These are phyloP conservation scores for Branchellion lobata DNA, from an alignment of 2,888 invertebrate species.

Conservation along the genomic window DNA sequence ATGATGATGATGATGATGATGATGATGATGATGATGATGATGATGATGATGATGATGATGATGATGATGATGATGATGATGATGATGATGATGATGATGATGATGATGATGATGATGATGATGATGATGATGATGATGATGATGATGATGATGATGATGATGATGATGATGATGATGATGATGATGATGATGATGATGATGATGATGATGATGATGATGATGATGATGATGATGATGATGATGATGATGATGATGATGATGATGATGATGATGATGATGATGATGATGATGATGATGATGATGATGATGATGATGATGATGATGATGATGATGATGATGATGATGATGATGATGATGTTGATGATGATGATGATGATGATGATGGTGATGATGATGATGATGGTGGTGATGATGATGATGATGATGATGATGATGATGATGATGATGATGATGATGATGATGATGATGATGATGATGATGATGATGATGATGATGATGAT, in stretches of 20 bases:
- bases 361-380: constrained; percentile 50
- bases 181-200: constrained; percentile 47
- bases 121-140: constrained; percentile 49
- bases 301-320: constrained; percentile 63
- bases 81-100: constrained; percentile 48
- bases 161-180: background rate
- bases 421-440: constrained; percentile 36
- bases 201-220: constrained; percentile 47
- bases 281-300: constrained; percentile 40
- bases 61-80: constrained; percentile 45
- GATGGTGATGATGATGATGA: constrained; percentile 28
- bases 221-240: constrained; percentile 48
- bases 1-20: constrained; percentile 48
- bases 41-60: constrained; percentile 35
- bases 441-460: constrained; percentile 39
- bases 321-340: constrained; percentile 57
- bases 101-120: constrained; percentile 48
- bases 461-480: constrained; percentile 39
- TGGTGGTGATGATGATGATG: constrained; percentile 27
- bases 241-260: constrained; percentile 45
- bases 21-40: constrained; percentile 48
- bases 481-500: constrained; percentile 3
- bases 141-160: constrained; percentile 38
- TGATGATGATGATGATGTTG: constrained; percentile 64
- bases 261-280: constrained; percentile 48